phyloP scores from a whole-genome alignment of 2,888 invertebrate species.

The Prenolepis imparis region DNA sequence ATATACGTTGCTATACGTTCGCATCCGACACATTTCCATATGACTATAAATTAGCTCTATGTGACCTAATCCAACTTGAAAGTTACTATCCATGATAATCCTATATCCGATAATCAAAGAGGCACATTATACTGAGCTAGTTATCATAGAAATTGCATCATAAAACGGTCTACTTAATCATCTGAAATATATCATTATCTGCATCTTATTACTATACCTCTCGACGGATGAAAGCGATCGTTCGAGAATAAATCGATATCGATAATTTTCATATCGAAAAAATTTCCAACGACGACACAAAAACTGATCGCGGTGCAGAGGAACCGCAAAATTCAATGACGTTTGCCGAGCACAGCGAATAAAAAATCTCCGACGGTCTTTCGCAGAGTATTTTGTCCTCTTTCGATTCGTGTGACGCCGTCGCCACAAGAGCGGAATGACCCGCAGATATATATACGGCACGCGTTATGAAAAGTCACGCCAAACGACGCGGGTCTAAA shows the following conservation, averaged over 20 bases:
- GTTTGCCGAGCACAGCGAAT: not conserved
- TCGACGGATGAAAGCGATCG: constrained; percentile 9
- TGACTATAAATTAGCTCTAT: constrained; percentile 6
- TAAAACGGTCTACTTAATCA: constrained; percentile 16
- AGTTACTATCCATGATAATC: constrained; percentile 31
- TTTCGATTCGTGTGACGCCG: constrained; percentile 29
- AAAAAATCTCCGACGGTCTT: not conserved
- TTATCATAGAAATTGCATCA: constrained; percentile 47
- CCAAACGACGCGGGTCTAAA: constrained; percentile 54
- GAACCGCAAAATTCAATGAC: not conserved
- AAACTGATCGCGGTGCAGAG: not conserved
- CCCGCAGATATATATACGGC: constrained; percentile 44
- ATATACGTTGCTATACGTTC: constrained; percentile 1
- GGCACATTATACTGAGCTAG: not conserved
- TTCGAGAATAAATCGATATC: not conserved
- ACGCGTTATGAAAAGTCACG: constrained; percentile 61
- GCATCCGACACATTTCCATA: constrained; percentile 19
- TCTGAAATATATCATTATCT: constrained; percentile 35
- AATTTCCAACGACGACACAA: not conserved
- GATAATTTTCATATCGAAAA: not conserved
- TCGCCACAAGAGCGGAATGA: constrained; percentile 27
- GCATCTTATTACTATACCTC: constrained; percentile 15
- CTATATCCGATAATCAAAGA: constrained; percentile 1
- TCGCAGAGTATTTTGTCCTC: not conserved
- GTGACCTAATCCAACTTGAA: constrained; percentile 20